Percentiles rank a stretch among this genome's conserved stretches.
Evolutionary conservation across 1,140 invertebrate genomes (phyloP).

Genomic region (Drosophila arizonae): DNA sequence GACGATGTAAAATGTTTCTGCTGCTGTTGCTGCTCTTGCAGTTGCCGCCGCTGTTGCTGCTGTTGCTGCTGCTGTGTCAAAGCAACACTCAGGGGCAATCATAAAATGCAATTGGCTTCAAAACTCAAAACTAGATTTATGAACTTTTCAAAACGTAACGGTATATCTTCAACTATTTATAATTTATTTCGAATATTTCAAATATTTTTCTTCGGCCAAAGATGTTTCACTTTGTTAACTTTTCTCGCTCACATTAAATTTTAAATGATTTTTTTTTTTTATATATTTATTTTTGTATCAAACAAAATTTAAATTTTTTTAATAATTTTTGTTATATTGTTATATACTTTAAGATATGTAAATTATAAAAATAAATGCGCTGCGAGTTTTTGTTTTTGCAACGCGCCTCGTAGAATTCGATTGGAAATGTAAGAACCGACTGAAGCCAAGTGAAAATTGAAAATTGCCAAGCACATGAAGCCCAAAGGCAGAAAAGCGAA

Average conservation of each 20-base stretch:
- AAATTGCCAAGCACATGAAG: slow-evolving; percentile 76
- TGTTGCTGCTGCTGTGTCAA: slow-evolving; percentile 44
- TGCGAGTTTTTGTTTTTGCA: slow-evolving; percentile 48
- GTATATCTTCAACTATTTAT: slow-evolving; percentile 7
- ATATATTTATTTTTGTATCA: neutral
- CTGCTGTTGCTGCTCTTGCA: slow-evolving; percentile 35
- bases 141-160: slow-evolving; percentile 6
- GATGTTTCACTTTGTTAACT: neutral
- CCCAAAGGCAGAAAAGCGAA: slow-evolving; percentile 35
- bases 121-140: slow-evolving; percentile 55
- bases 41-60: slow-evolving; percentile 19
- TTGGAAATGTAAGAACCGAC: slow-evolving; percentile 81
- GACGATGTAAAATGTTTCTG: slow-evolving; percentile 58
- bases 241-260: too few species aligned
- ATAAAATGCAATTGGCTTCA: slow-evolving; percentile 79
- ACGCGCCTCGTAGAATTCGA: slow-evolving; percentile 74
- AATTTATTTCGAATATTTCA: slow-evolving; percentile 9
- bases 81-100: slow-evolving; percentile 69
- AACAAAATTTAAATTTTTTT: neutral
- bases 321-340: neutral
- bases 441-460: slow-evolving; percentile 77
- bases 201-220: slow-evolving; percentile 2
- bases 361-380: slow-evolving; percentile 9
- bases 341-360: neutral
- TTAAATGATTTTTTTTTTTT: neutral